Evolutionary conservation across 2,888 invertebrate genomes (phyloP).

Genomic region (Cephus sareptanus): DNA sequence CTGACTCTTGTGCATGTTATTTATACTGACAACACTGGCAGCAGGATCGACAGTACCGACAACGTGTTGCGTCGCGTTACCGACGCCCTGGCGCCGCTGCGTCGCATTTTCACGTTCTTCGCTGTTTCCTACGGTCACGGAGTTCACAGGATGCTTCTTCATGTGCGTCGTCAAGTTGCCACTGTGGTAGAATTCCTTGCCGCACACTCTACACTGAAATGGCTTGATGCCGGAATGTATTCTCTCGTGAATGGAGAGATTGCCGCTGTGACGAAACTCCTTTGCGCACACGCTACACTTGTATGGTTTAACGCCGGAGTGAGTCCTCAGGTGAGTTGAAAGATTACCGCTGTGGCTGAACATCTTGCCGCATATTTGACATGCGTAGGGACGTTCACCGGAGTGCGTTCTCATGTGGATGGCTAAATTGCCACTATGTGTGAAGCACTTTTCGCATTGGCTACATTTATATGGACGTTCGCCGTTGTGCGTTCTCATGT

Average conservation of each 20-base stretch:
- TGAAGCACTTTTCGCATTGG: conserved; percentile 63
- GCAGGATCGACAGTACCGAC: conserved; percentile 26
- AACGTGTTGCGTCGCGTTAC: conserved; percentile 20
- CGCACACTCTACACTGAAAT: conserved; percentile 63
- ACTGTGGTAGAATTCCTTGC: conserved; percentile 63
- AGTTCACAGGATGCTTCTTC: conserved; percentile 58
- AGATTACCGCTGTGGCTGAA: conserved; percentile 63
- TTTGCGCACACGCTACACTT: conserved; percentile 61
- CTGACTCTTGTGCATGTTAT: conserved; percentile 20
- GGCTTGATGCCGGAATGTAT: conserved; percentile 64
- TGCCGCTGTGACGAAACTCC: conserved; percentile 64
- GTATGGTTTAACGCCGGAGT: conserved; percentile 62
- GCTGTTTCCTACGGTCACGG: conserved; percentile 13
- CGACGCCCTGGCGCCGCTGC: conserved; percentile 26
- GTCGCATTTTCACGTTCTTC: conserved; percentile 37
- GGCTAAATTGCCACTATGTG: conserved; percentile 62
- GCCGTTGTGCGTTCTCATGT: conserved; percentile 63
- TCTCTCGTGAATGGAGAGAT: conserved; percentile 62
- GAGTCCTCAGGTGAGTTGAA: conserved; percentile 61
- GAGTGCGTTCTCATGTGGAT: conserved; percentile 64
- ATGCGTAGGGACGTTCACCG: conserved; percentile 62
- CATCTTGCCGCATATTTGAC: conserved; percentile 63
- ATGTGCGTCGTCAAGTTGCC: conserved; percentile 63
- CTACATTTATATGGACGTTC: conserved; percentile 63
- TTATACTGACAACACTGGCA: conserved; percentile 14